Conservation (phyloP, 2,113 vertebrate species). For the Dasypus novemcinctus region DNA sequence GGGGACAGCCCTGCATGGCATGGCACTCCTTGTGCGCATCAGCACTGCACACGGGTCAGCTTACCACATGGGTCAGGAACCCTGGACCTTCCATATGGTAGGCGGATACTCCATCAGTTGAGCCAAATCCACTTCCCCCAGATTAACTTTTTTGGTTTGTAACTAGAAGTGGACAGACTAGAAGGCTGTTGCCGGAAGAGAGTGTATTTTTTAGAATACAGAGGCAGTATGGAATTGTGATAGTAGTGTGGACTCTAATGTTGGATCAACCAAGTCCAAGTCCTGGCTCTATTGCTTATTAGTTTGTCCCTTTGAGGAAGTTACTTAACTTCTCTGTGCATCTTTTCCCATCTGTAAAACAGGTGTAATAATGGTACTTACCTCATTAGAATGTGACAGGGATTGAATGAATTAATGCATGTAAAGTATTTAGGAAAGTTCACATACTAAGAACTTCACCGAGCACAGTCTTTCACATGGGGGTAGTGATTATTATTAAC, state of each 20-base stretch:
- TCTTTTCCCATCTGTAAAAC: slow-evolving; percentile 14
- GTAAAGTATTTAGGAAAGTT: neutral
- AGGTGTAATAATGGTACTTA: neutral
- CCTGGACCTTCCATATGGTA: too few species aligned
- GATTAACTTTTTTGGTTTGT: neutral
- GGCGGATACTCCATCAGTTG: too few species aligned
- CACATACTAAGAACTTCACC: neutral
- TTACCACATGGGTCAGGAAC: too few species aligned
- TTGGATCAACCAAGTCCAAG: neutral
- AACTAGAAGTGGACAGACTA: neutral
- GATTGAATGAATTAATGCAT: neutral
- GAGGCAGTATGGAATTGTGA: neutral
- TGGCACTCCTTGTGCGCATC: too few species aligned
- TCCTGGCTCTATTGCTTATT: neutral
- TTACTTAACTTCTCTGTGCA: neutral
- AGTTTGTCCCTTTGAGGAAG: neutral
- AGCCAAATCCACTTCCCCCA: too few species aligned
- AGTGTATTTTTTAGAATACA: neutral
- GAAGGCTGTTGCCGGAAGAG: neutral
- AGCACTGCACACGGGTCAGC: too few species aligned
- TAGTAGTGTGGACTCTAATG: neutral
- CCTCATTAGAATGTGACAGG: neutral
- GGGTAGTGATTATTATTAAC: neutral
- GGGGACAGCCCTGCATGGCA: too few species aligned
- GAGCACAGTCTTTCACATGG: neutral